These are phyloP conservation scores for Spongia lamella DNA, from an alignment of 37 sponge, comb jelly and placozoan species.

Conservation along the genomic window DNA sequence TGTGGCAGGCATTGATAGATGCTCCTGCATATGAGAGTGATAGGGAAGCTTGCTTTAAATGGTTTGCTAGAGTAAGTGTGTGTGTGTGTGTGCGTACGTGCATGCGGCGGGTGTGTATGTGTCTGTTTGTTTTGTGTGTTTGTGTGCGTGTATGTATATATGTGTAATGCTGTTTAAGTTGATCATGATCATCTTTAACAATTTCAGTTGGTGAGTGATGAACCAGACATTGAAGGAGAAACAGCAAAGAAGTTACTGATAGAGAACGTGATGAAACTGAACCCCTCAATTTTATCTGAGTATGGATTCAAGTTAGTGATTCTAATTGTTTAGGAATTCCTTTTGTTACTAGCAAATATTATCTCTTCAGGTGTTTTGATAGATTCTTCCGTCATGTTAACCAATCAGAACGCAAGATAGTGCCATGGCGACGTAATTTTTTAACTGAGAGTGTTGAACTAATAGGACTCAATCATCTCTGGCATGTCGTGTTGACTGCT, in stretches of 20 bases:
- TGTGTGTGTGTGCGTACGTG: not conserved
- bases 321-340: too few species aligned
- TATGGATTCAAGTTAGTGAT: conserved; percentile 71
- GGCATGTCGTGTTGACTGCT: conserved; percentile 77
- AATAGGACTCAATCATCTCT: conserved; percentile 86
- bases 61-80: conserved; percentile 83
- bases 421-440: conserved; percentile 56
- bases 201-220: conserved; percentile 76
- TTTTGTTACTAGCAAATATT: too few species aligned
- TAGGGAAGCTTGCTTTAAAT: conserved; percentile 82
- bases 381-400: conserved; percentile 86
- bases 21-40: conserved; percentile 72
- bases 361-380: conserved; percentile 76
- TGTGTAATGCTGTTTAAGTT: too few species aligned
- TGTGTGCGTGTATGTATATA: not conserved
- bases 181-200: not conserved
- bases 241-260: conserved; percentile 69
- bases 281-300: conserved; percentile 78
- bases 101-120: not conserved
- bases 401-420: conserved; percentile 61
- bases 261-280: conserved; percentile 75
- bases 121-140: too few species aligned
- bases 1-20: conserved; percentile 80
- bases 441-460: conserved; percentile 79
- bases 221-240: conserved; percentile 87